Base-by-base conservation (phyloP, 2,888 invertebrate genomes). In the Papilio elwesi region DNA sequence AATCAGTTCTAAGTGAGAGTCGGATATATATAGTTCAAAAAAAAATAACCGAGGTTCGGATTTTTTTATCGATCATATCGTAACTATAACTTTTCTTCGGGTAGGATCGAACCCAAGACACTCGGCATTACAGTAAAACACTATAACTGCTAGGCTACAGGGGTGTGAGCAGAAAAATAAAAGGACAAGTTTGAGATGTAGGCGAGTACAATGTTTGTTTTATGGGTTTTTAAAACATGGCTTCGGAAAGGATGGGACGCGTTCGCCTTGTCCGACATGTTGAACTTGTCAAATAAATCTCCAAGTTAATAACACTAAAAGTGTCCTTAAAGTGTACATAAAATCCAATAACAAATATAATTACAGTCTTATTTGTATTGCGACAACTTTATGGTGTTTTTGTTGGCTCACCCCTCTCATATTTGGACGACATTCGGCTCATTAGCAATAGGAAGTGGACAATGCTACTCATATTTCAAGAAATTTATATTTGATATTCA, bases 281-380 rank as follows among this genome's bases (percentile, higher is more conserved):
- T 81, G 77, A 78, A 78, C 81, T 83, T 86, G 89, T 89, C 88
- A 85, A 82, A 92, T 92, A 93, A 93, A 93, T 92, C 91, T 91
- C 85, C 81, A 80, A 81, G 81, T 84, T 88, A 87, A 89, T 90
- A 91, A 90, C 88, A 87, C 86, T 84, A 89, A 87, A 87, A 85
- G 84, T 85, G 80, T 85, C 83, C 85, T 85, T 85, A 83, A 85
- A 84, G 83, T 83, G 83, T 84, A 85, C 76, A 86, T 87, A 87
- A 86, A 90, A 88, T 88, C 83, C 81, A 87, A 88, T 85, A 57
- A 57, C n/a, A 57, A 36, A 57, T 13, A 38, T 38, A 86, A 89
- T 90, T 87, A 88, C 87, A 26, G 2, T 9, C 10, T 15, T 62
- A 47, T 59, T 67, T 59, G 66, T 66, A 47, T n/a, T 57, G 16